Evolutionary conservation across 2,888 invertebrate genomes (phyloP).

Genomic region (Ophraella communa): DNA sequence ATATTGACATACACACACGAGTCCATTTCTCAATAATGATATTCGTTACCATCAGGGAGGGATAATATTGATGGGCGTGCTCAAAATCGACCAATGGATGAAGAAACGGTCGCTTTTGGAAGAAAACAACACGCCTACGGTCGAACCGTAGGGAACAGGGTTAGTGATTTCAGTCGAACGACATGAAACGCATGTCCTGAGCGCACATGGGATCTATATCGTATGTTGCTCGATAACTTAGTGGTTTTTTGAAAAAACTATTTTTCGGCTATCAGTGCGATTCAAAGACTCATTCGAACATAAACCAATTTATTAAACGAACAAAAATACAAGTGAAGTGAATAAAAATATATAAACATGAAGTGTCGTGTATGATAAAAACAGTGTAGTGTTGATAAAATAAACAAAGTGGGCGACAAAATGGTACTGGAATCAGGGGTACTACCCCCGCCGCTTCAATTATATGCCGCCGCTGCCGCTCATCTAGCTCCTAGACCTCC

Average conservation of each 20-base stretch:
- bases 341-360: slow-evolving; percentile 18
- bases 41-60: slow-evolving; percentile 49
- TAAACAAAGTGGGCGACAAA: slow-evolving; percentile 47
- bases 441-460: slow-evolving; percentile 73
- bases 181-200: slow-evolving; percentile 44
- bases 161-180: slow-evolving; percentile 53
- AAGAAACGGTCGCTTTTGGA: slow-evolving; percentile 23
- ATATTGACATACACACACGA: slow-evolving; percentile 59
- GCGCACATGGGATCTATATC: slow-evolving; percentile 34
- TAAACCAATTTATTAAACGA: neutral
- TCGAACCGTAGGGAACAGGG: slow-evolving; percentile 36
- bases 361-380: slow-evolving; percentile 24
- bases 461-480: slow-evolving; percentile 74
- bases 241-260: neutral
- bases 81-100: slow-evolving; percentile 46
- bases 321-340: neutral
- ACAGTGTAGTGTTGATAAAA: slow-evolving; percentile 23
- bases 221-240: slow-evolving; percentile 15
- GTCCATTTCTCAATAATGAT: slow-evolving; percentile 57
- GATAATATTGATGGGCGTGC: slow-evolving; percentile 46
- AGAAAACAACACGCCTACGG: slow-evolving; percentile 38
- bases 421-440: slow-evolving; percentile 72
- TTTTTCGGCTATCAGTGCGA: neutral
- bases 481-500: slow-evolving; percentile 69
- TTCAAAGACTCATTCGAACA: neutral